Percentiles rank a stretch among this genome's conserved stretches.
These are phyloP conservation scores for Fratercula arctica DNA, from an alignment of 2,797 vertebrate species.

Conservation along the genomic window DNA sequence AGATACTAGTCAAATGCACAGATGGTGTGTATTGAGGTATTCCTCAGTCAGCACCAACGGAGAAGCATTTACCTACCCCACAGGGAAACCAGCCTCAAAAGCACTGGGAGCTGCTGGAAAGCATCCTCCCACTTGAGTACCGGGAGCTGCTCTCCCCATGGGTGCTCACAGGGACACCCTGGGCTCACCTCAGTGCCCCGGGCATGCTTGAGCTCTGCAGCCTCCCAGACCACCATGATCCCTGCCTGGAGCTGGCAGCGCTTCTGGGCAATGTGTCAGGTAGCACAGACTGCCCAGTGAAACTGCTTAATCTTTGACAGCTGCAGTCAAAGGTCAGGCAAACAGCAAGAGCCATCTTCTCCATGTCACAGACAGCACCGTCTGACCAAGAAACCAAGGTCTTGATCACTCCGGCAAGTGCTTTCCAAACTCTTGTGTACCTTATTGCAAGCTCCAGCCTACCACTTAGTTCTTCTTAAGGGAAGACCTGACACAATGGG, in stretches of 20 bases:
- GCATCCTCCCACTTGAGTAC: not conserved
- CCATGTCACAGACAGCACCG: not conserved
- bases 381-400: not conserved
- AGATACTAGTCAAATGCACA: not conserved
- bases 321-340: not conserved
- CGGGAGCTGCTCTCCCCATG: fast-evolving
- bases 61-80: not conserved
- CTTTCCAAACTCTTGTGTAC: not conserved
- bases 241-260: not conserved
- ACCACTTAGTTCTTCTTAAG: not conserved
- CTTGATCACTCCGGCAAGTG: not conserved
- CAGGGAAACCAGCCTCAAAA: not conserved
- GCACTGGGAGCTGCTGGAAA: not conserved
- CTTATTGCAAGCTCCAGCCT: not conserved
- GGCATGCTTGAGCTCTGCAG: not conserved
- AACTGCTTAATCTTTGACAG: not conserved
- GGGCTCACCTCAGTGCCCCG: not conserved
- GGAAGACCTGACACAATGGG: not conserved
- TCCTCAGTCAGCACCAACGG: not conserved
- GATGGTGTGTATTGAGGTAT: not conserved
- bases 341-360: not conserved
- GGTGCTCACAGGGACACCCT: not conserved
- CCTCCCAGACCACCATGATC: not conserved
- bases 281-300: not conserved
- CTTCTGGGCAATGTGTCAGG: not conserved